Evolutionary conservation across 2,888 invertebrate species (phyloP).

Genomic region (Amiota communis): DNA sequence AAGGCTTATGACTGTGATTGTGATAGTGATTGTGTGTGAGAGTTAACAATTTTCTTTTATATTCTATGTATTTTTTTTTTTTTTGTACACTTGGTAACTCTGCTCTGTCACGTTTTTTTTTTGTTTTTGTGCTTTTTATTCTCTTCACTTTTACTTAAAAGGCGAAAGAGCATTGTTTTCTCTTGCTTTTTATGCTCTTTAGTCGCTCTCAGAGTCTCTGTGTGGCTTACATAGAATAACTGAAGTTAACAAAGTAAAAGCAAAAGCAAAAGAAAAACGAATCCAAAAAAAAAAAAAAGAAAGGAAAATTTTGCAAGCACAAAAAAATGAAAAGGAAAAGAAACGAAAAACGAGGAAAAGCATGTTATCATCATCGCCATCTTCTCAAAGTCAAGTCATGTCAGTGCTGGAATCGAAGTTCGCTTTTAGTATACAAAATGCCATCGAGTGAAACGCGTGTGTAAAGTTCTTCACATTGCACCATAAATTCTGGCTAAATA

Average conservation of each 20-base stretch:
- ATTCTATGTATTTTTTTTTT: neutral
- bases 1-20: neutral
- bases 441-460: slow-evolving; percentile 49
- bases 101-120: neutral
- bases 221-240: neutral
- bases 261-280: neutral
- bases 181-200: neutral
- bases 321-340: slow-evolving; percentile 4
- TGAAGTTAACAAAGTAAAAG: slow-evolving; percentile 13
- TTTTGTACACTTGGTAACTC: slow-evolving; percentile 11
- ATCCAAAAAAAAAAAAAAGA: neutral
- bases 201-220: neutral
- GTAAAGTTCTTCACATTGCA: too few species aligned
- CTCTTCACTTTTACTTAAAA: neutral
- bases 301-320: neutral
- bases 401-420: slow-evolving; percentile 47
- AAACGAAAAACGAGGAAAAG: neutral
- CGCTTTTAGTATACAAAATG: slow-evolving; percentile 57
- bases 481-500: slow-evolving; percentile 36
- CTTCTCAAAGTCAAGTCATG: slow-evolving; percentile 31
- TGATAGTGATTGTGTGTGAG: neutral
- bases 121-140: neutral
- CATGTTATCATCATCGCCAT: slow-evolving; percentile 49
- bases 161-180: neutral
- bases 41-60: neutral